Evolutionary conservation across 2,888 invertebrate genomes (phyloP).

Genomic region (Muschampia plurimacula): DNA sequence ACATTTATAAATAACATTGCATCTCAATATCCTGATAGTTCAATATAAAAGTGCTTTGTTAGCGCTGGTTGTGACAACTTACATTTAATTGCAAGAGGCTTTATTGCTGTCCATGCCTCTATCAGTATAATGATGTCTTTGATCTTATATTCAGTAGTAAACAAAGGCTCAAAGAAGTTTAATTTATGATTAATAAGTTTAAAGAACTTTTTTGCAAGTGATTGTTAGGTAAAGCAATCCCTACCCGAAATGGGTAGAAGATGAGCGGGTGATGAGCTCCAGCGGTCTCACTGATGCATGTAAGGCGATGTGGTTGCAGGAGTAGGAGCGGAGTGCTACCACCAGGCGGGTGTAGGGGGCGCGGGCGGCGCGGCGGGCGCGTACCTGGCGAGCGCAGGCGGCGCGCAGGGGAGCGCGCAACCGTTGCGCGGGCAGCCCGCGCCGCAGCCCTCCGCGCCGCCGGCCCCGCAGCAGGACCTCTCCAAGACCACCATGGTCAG

Average conservation of each 20-base stretch:
- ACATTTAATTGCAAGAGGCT: no score
- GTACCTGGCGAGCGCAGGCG: conserved; percentile 67
- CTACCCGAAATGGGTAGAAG: no score
- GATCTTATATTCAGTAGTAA: no score
- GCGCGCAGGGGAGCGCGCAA: conserved; percentile 65
- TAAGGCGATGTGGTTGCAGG: conserved; percentile 52
- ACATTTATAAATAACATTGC: no score
- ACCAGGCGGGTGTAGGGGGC: conserved; percentile 56
- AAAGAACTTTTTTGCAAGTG: no score
- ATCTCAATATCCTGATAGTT: no score
- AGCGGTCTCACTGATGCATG: conserved; percentile 22
- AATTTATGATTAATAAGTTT: no score
- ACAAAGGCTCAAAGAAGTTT: no score
- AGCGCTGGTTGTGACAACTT: no score
- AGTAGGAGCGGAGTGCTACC: conserved; percentile 80
- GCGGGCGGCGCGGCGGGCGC: conserved; percentile 55
- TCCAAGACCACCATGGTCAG: conserved; percentile 74
- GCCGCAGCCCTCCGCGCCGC: conserved; percentile 73
- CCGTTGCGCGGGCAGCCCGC: conserved; percentile 68
- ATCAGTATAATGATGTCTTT: no score
- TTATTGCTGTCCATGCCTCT: no score
- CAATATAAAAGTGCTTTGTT: no score
- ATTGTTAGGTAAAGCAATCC: not conserved
- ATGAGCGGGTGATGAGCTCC: not conserved
- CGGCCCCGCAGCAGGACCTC: conserved; percentile 75